A percentile compares a stretch with the other conserved stretches of the same genome.
Conservation (phyloP, 92 coral and sea anemone genomes). For the Actinostola sp. region DNA sequence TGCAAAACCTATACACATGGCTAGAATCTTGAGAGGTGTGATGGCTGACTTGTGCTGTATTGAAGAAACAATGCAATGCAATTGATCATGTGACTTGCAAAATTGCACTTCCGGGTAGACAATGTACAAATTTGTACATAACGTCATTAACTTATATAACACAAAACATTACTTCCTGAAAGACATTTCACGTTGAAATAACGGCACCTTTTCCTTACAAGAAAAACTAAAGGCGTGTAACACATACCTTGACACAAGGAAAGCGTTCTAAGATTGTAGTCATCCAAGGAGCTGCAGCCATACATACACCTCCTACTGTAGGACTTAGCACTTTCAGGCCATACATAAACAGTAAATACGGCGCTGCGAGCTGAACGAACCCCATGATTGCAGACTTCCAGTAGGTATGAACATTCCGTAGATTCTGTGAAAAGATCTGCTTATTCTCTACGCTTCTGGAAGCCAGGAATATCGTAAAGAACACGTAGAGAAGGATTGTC, state of each 20-base stretch:
- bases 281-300: conserved; percentile 96
- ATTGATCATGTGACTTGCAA: too few relatives aligned
- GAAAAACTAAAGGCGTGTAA: not conserved
- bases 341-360: conserved; percentile 88
- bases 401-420: conserved; percentile 53
- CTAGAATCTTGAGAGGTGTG: conserved; percentile 49
- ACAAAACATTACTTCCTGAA: too few relatives aligned
- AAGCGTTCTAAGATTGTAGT: conserved; percentile 75
- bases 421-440: conserved; percentile 50
- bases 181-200: too few relatives aligned
- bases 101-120: too few relatives aligned
- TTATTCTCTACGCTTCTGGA: conserved; percentile 58
- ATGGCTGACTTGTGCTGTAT: conserved; percentile 42
- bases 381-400: conserved; percentile 94
- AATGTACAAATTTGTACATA: too few relatives aligned
- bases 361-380: conserved; percentile 86
- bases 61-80: not conserved
- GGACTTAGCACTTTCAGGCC: conserved; percentile 82
- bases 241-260: conserved; percentile 72
- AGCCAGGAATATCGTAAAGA: conserved; percentile 56
- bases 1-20: conserved; percentile 57
- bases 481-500: conserved; percentile 62
- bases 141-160: too few relatives aligned
- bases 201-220: not conserved
- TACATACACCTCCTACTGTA: conserved; percentile 80